These are phyloP conservation scores for Xylota segnis DNA, from an alignment of 2,888 invertebrate species.

Conservation along the genomic window DNA sequence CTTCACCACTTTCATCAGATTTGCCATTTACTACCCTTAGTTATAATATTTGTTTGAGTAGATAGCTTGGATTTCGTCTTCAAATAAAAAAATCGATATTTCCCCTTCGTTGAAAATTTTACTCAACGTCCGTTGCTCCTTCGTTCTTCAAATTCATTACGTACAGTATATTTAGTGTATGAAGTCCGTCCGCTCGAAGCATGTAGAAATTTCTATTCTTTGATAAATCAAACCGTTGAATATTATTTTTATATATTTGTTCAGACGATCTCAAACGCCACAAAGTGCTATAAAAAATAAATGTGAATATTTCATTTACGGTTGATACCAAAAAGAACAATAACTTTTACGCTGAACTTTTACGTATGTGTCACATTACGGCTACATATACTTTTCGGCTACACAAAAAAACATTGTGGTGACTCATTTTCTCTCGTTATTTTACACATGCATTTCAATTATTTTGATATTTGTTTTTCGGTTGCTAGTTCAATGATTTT, in stretches of 20 bases:
- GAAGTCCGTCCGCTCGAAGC: constrained; percentile 58
- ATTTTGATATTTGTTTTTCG: constrained; percentile 34
- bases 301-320: not conserved
- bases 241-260: not conserved
- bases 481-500: not conserved
- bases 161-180: constrained; percentile 34
- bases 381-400: constrained; percentile 32
- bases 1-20: no score
- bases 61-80: constrained; percentile 35
- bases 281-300: not conserved
- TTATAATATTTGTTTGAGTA: constrained; percentile 26
- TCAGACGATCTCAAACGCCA: not conserved
- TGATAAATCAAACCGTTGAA: not conserved
- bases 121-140: constrained; percentile 31
- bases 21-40: constrained; percentile 21
- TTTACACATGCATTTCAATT: constrained; percentile 33
- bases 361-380: constrained; percentile 36
- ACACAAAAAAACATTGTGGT: constrained; percentile 53
- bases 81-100: constrained; percentile 55
- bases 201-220: constrained; percentile 26
- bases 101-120: constrained; percentile 57
- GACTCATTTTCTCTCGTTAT: constrained; percentile 68
- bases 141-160: constrained; percentile 45
- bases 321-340: constrained; percentile 2
- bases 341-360: constrained; percentile 38